These are phyloP conservation scores for Limonius californicus DNA, from an alignment of 1,140 invertebrate genomes.

Conservation along the genomic window DNA sequence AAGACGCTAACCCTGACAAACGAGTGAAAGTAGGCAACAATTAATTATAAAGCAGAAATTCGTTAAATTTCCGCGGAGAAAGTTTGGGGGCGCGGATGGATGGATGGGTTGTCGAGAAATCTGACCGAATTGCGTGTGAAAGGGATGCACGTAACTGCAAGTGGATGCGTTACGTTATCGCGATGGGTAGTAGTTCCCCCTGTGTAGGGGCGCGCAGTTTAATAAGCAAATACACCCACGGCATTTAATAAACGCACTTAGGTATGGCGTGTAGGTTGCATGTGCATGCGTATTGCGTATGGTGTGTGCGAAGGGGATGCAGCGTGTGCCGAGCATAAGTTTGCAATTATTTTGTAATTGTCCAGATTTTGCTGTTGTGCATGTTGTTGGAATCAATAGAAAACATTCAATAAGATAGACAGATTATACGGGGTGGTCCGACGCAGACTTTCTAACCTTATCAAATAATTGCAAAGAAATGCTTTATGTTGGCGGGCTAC, in stretches of 20 bases:
- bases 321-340: not conserved
- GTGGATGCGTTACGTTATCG: slow-evolving; percentile 25
- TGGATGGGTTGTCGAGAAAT: not conserved
- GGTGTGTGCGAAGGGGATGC: not conserved
- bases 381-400: too few species aligned
- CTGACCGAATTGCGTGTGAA: slow-evolving; percentile 7
- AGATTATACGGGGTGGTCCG: too few species aligned
- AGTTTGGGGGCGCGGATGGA: not conserved
- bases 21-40: not conserved
- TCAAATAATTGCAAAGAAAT: too few species aligned
- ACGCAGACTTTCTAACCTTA: too few species aligned
- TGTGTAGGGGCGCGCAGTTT: slow-evolving; percentile 29
- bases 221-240: slow-evolving; percentile 44
- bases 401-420: too few species aligned
- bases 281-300: slow-evolving; percentile 10
- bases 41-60: slow-evolving; percentile 7
- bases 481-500: too few species aligned
- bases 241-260: slow-evolving; percentile 46
- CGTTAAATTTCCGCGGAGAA: not conserved
- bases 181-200: slow-evolving; percentile 35
- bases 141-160: not conserved
- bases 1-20: not conserved
- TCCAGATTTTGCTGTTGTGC: not conserved
- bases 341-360: not conserved
- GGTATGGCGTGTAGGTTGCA: slow-evolving; percentile 15